Evolutionary conservation across 1,140 invertebrate species (phyloP).

Genomic region (Bombus confusus): DNA sequence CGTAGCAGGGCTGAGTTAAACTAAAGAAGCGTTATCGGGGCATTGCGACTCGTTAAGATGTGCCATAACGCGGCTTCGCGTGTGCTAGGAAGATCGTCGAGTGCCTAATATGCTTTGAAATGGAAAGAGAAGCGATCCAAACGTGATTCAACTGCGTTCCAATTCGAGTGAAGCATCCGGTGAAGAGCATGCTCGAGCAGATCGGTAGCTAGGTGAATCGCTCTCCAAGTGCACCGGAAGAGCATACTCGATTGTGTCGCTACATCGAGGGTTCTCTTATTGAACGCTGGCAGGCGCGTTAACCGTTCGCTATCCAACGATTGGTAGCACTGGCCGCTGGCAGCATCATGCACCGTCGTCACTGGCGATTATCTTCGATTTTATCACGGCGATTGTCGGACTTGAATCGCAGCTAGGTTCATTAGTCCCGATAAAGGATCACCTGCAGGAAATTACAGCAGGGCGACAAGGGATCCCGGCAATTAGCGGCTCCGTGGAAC

Average conservation of each 20-base stretch:
- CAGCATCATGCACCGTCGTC: background rate
- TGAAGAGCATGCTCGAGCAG: conserved; percentile 22
- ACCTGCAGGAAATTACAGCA: conserved; percentile 33
- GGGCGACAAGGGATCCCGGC: conserved; percentile 1
- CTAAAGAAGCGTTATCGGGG: no score
- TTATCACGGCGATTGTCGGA: conserved; percentile 40
- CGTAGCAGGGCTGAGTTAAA: no score
- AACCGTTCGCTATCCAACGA: background rate
- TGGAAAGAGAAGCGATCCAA: background rate
- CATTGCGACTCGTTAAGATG: no score
- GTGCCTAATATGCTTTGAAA: background rate
- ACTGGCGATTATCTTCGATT: conserved; percentile 52
- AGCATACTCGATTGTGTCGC: conserved; percentile 52
- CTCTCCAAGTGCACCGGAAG: conserved; percentile 32
- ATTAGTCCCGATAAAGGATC: conserved; percentile 56
- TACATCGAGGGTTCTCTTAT: conserved; percentile 48
- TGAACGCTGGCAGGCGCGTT: background rate
- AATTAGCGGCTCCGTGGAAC: conserved; percentile 49
- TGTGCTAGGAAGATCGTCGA: background rate
- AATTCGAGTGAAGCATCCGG: conserved; percentile 36
- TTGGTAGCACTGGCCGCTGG: background rate
- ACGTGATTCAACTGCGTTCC: conserved; percentile 1
- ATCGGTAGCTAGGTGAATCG: conserved; percentile 53
- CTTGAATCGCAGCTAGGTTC: conserved; percentile 47
- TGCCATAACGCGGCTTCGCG: no score